Evolutionary conservation across 2,888 invertebrate species (phyloP).

Genomic region (Apodemia mormo): DNA sequence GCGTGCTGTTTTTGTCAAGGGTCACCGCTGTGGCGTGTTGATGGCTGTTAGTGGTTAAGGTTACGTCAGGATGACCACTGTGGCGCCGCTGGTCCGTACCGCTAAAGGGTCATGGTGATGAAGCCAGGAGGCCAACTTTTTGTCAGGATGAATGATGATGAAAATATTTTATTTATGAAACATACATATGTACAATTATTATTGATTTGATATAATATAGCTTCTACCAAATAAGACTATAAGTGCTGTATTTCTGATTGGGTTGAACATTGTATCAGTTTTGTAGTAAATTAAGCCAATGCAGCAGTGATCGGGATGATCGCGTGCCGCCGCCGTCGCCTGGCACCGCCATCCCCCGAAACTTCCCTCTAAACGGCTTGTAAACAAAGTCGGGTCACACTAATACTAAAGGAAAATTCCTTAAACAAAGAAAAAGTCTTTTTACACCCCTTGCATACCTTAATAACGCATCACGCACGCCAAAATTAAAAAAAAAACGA

Average conservation of each 20-base stretch:
- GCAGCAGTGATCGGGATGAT: conserved; percentile 57
- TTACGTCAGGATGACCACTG: too few species aligned
- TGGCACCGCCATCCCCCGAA: conserved; percentile 78
- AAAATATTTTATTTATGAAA: too few species aligned
- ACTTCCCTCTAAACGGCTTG: conserved; percentile 65
- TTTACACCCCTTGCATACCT: conserved; percentile 43
- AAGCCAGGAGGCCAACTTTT: too few species aligned
- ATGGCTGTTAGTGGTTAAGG: too few species aligned
- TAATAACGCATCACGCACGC: conserved; percentile 33
- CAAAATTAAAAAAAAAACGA: conserved; percentile 46
- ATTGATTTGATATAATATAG: not conserved
- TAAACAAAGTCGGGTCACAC: conserved; percentile 56
- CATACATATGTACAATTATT: not conserved
- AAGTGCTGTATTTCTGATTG: conserved; percentile 42
- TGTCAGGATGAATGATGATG: too few species aligned
- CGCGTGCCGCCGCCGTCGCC: conserved; percentile 75
- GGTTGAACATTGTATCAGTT: conserved; percentile 17
- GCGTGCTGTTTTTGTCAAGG: too few species aligned
- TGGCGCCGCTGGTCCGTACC: too few species aligned
- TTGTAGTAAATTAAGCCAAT: conserved; percentile 52
- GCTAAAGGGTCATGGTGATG: too few species aligned
- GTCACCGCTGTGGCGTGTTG: too few species aligned
- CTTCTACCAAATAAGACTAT: not conserved
- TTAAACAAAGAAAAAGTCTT: conserved; percentile 30
- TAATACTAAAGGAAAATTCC: conserved; percentile 35